These are phyloP conservation scores for Synaphobranchus kaupii DNA, from an alignment of 2,797 vertebrate species.

Conservation along the genomic window DNA sequence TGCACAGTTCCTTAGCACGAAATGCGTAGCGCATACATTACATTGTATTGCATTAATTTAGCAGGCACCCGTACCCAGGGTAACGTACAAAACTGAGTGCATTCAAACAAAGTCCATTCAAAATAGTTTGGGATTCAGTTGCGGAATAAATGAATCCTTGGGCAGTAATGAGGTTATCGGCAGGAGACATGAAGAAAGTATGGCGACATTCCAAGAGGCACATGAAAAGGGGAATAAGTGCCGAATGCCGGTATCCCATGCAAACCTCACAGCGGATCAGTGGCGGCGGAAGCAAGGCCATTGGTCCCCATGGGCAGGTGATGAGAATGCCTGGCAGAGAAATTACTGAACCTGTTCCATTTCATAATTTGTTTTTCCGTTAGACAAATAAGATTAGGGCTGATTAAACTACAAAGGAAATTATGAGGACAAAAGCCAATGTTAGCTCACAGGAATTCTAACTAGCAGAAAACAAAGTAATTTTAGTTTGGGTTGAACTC, in stretches of 20 bases:
- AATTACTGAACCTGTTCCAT: too few relatives aligned
- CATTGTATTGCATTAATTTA: not conserved
- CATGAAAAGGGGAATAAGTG: not conserved
- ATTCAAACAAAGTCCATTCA: not conserved
- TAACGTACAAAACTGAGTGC: not conserved
- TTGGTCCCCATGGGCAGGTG: not conserved
- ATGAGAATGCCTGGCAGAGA: not conserved
- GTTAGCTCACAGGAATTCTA: too few relatives aligned
- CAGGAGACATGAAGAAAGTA: not conserved
- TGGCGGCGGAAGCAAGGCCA: not conserved
- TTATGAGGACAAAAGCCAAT: too few relatives aligned
- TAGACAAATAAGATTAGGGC: too few relatives aligned
- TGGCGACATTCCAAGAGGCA: not conserved
- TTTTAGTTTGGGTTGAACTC: too few relatives aligned
- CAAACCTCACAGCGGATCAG: not conserved
- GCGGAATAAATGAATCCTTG: not conserved
- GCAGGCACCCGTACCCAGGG: not conserved
- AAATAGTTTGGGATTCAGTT: not conserved
- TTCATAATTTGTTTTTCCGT: too few relatives aligned
- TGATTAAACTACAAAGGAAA: too few relatives aligned
- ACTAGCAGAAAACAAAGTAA: too few relatives aligned
- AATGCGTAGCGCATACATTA: not conserved
- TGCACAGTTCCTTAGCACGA: not conserved
- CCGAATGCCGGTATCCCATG: not conserved
- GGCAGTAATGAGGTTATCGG: not conserved